Evolutionary conservation across 2,113 vertebrate species (phyloP), one percentile per base, ranked within the genome.

Genomic region (Nycticebus coucang): DNA sequence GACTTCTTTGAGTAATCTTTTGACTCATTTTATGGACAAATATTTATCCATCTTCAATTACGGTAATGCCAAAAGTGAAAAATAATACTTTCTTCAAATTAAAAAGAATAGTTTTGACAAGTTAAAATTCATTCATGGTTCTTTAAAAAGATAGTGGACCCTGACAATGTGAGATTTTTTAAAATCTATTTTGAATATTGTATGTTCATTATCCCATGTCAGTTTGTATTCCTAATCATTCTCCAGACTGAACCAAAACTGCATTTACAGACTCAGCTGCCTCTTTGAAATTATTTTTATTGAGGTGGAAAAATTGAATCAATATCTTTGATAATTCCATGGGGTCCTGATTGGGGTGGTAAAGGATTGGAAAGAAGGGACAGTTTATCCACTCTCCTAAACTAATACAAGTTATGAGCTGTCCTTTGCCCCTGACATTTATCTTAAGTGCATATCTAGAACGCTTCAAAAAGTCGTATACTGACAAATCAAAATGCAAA

Each of bases 401-500:
- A 60, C 17, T 53, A 83, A n/a, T 35, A 13, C 60, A 78, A 71
- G 60, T 15, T 26, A 85, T 79, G 10, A 69, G 0, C n/a, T 87
- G 3, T 87, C 0, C 33, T 75, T 60, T 83, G 55, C 0, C 41
- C 14, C 35, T 75, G 66, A 37, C 33, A 72, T 94, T 64, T 95
- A 15, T 92, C 95, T 95, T 55, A 77, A 95, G 92, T 4, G 10
- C 0, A 26, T 69, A 95, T 81, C 66, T 28, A 95, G n/a, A 28
- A 26, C 15, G 75, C 68, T 88, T 90, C 14, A 55, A 93, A 94
- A 26, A 57, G 2, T 88, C 17, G 15, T 19, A 85, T 93, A 82
- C 30, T 37, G n/a, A 94, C 72, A 88, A n/a, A 4, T 93, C 85
- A 87, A 7, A 60, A 62, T 18, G 9, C 4, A 57, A 19, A 92